These are phyloP conservation scores for Siniperca undulata DNA, from an alignment of 2,797 vertebrate species.

Conservation along the genomic window DNA sequence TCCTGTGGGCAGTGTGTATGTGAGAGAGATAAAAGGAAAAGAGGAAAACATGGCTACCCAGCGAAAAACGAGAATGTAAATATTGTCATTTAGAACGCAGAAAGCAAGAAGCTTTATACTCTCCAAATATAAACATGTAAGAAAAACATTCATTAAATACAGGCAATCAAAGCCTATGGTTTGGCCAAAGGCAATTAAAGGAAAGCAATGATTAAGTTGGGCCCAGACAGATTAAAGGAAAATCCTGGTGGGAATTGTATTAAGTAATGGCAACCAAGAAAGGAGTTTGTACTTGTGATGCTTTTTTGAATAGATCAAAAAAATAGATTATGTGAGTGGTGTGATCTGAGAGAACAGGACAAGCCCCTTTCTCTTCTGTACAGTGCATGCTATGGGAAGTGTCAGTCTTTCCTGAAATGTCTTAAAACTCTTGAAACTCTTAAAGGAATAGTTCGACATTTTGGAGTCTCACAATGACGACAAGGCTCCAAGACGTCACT, in stretches of 20 bases:
- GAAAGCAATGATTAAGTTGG: not conserved
- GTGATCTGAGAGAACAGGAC: not conserved
- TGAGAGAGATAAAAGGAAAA: slow-evolving; percentile 14
- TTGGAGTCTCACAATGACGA: not conserved
- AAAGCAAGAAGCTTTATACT: no score
- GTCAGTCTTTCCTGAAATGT: not conserved
- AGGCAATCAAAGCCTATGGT: not conserved
- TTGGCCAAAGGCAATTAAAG: not conserved
- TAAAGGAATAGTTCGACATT: not conserved
- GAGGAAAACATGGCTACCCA: slow-evolving; percentile 10
- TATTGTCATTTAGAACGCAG: slow-evolving; percentile 3
- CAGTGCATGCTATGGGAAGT: not conserved
- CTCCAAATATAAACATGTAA: not conserved
- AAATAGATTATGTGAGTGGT: not conserved
- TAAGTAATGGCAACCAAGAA: not conserved
- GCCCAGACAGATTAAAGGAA: not conserved
- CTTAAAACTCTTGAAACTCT: not conserved
- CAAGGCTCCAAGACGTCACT: not conserved
- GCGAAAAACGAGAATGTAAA: slow-evolving; percentile 10
- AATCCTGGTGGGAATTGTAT: not conserved
- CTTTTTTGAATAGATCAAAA: not conserved
- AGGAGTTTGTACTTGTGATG: not conserved
- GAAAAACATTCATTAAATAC: not conserved
- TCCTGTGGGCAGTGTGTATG: slow-evolving; percentile 46
- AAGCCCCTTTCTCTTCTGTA: not conserved